A percentile compares a stretch with the other conserved stretches of the same genome.
phyloP scores from a whole-genome alignment of 2,113 vertebrate genomes.

The Hemicordylus capensis region DNA sequence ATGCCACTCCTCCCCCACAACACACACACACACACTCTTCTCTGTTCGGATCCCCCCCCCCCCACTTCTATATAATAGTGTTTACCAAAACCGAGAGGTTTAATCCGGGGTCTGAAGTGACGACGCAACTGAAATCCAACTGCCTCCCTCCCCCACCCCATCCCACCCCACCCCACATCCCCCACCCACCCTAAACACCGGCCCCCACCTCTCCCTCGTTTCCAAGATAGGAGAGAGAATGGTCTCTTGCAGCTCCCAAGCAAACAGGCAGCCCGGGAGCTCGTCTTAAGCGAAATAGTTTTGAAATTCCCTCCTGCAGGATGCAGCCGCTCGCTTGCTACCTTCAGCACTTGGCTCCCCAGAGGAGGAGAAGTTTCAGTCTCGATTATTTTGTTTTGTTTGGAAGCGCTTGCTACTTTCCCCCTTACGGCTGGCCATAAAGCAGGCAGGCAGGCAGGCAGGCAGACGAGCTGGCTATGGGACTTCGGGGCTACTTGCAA shows the following conservation, averaged over 20 bases:
- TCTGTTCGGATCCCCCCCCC: neutral
- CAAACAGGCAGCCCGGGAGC: constrained; percentile 1
- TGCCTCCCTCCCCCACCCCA: neutral
- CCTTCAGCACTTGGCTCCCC: constrained; percentile 7
- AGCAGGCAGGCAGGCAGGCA: no score
- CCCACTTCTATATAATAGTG: neutral
- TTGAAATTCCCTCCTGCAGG: constrained; percentile 68
- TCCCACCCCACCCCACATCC: neutral
- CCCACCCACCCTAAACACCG: neutral
- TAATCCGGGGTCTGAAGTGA: constrained; percentile 17
- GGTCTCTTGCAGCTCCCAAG: neutral
- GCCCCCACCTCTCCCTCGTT: neutral
- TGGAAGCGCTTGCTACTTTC: neutral
- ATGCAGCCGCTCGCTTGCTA: constrained; percentile 7
- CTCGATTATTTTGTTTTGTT: neutral
- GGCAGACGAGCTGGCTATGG: neutral
- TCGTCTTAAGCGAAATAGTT: constrained; percentile 55
- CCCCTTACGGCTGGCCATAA: constrained; percentile 13
- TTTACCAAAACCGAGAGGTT: constrained; percentile 1
- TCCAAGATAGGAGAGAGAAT: neutral
- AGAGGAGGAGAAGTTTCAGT: constrained; percentile 4
- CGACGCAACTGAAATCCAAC: neutral
- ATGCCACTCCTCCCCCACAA: neutral
- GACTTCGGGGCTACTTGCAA: neutral
- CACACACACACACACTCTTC: neutral